Base-by-base conservation (phyloP, 2,888 invertebrate genomes). In the Eledona agricola region DNA sequence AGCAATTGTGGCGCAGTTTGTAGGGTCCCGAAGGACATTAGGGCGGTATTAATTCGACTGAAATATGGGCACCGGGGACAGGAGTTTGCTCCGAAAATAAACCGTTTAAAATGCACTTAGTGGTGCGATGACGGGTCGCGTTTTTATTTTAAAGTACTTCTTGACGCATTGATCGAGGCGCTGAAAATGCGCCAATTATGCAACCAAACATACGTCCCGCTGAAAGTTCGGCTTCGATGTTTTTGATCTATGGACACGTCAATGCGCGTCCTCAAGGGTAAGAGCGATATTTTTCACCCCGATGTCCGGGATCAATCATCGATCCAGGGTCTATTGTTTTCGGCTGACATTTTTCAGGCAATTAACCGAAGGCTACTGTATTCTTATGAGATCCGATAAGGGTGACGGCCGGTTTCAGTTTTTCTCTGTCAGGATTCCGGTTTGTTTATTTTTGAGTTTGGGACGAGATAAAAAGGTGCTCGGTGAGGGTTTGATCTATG, bases 1-100 rank as follows among this genome's bases (percentile, higher is more conserved):
- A 68, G 69, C 73, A 71, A 72, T 72, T 73, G 73, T 72, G 72
- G 70, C 57, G 62, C 62, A 64, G 66, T 69, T 70, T 66, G 67
- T 57, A 52, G 65, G 67, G 63, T 62, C 58, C 61, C 55, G 43
- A 29, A 63, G 63, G 67, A 67, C 71, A 72, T 72, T 73, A 73
- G 69, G 67, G 67, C 63, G 62, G 65, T 66, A 66, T 69, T 70
- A 69, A 68, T 62, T 58, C 59, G 54, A 59, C 61, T 69, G 67
- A 69, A 69, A 65, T 69, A 69, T 67, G 58, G 62, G 59, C 53
- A 56, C 52, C 53, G 56, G 53, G 57, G 64, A 15, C 11, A 11
- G 22, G 16, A 13, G 13, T 13, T 17, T 22, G 15, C 22, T 43
- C 26, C 25, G 35, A 58, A 62, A 58, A 60, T 40, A 37, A 35